Percentiles rank a stretch among this genome's conserved stretches.
Conservation (phyloP, 2,888 invertebrate genomes). For the Elegia similella region DNA sequence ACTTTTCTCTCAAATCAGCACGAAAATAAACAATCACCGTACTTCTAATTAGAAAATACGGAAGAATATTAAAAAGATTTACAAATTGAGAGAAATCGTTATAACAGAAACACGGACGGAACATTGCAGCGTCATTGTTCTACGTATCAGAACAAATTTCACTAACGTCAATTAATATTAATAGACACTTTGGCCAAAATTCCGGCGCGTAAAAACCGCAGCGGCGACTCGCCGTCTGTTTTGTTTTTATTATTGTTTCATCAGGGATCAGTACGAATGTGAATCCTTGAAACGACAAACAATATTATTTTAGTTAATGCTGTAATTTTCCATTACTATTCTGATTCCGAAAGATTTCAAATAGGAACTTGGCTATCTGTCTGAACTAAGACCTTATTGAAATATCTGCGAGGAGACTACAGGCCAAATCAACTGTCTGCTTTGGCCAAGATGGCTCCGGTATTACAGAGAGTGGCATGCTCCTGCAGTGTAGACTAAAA, state of each 20-base stretch:
- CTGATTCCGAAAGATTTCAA: too few species aligned
- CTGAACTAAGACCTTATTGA: too few species aligned
- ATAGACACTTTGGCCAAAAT: slow-evolving; percentile 57
- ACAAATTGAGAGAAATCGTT: slow-evolving; percentile 43
- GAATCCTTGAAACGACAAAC: slow-evolving; percentile 1
- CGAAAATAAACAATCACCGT: not conserved
- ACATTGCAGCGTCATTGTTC: slow-evolving; percentile 64
- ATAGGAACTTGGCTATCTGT: too few species aligned
- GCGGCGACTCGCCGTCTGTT: slow-evolving; percentile 29
- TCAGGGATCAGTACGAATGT: slow-evolving; percentile 31
- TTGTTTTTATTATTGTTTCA: slow-evolving; percentile 35
- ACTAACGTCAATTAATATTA: slow-evolving; percentile 65
- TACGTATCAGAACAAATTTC: slow-evolving; percentile 51
- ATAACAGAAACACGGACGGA: slow-evolving; percentile 35
- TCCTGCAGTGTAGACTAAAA: too few species aligned
- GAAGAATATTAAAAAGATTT: not conserved
- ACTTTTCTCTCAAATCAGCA: not conserved
- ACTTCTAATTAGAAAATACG: slow-evolving; percentile 5
- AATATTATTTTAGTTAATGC: not conserved
- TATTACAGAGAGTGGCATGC: too few species aligned
- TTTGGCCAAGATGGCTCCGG: too few species aligned
- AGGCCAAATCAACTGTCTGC: too few species aligned
- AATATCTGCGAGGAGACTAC: too few species aligned
- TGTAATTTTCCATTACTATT: too few species aligned
- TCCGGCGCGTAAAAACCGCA: slow-evolving; percentile 41